phyloP scores from a whole-genome alignment of 2,797 vertebrate species.

The Huso huso region DNA sequence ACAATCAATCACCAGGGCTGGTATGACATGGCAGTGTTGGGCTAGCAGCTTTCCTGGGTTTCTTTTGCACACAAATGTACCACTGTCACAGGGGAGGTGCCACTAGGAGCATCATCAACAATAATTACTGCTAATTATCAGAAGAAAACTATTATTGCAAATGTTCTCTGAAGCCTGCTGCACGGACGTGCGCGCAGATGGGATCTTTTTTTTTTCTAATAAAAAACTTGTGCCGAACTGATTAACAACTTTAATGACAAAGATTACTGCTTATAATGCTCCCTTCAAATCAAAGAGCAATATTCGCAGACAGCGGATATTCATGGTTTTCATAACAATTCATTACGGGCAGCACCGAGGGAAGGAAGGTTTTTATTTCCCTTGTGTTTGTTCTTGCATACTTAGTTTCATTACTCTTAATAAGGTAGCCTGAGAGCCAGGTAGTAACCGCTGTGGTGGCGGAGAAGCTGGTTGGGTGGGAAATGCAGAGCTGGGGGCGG shows the following conservation, averaged over 20 bases:
- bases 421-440: slow-evolving; percentile 38
- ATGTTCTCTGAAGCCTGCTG: slow-evolving; percentile 50
- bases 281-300: slow-evolving; percentile 75
- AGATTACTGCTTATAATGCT: slow-evolving; percentile 71
- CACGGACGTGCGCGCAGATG: slow-evolving; percentile 61
- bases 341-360: slow-evolving; percentile 78
- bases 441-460: too few species aligned
- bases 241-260: slow-evolving; percentile 83
- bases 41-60: slow-evolving; percentile 1
- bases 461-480: background rate
- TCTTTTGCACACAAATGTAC: slow-evolving; percentile 9
- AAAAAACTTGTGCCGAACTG: slow-evolving; percentile 62
- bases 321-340: slow-evolving; percentile 83
- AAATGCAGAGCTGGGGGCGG: slow-evolving; percentile 19
- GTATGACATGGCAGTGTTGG: background rate
- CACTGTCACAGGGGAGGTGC: slow-evolving; percentile 21
- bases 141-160: slow-evolving; percentile 45
- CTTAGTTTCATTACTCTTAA: slow-evolving; percentile 82
- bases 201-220: slow-evolving; percentile 59
- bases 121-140: slow-evolving; percentile 75
- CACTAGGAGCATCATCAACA: slow-evolving; percentile 47
- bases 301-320: slow-evolving; percentile 70
- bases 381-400: slow-evolving; percentile 69
- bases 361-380: slow-evolving; percentile 78
- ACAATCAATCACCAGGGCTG: slow-evolving; percentile 7